A percentile compares a stretch with the other conserved stretches of the same genome.
Evolutionary conservation across 1,140 invertebrate genomes (phyloP).

Genomic region (Cepaea nemoralis): DNA sequence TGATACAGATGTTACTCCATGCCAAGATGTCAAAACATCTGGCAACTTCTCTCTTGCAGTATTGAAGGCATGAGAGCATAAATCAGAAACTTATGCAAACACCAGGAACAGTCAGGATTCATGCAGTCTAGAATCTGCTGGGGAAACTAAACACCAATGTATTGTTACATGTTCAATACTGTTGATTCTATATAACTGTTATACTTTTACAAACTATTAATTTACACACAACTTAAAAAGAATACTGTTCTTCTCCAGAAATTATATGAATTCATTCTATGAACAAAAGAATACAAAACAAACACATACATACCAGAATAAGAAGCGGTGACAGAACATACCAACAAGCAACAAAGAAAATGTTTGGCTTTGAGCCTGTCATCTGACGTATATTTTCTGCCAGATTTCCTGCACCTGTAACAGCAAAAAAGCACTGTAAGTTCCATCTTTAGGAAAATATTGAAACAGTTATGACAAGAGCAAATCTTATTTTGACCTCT

Average conservation of each 20-base stretch:
- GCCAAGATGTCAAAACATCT: too few relatives aligned
- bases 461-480: too few relatives aligned
- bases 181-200: not conserved
- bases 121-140: too few relatives aligned
- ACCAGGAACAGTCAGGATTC: too few relatives aligned
- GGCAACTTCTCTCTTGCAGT: too few relatives aligned
- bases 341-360: constrained; percentile 90
- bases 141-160: too few relatives aligned
- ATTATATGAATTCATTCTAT: not conserved
- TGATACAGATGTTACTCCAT: too few relatives aligned
- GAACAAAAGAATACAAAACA: not conserved
- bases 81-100: too few relatives aligned
- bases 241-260: not conserved
- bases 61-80: too few relatives aligned
- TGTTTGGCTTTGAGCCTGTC: constrained; percentile 83
- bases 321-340: constrained; percentile 83
- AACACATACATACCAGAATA: constrained; percentile 78
- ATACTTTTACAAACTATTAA: not conserved
- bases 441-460: too few relatives aligned
- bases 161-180: not conserved
- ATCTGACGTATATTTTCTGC: constrained; percentile 88
- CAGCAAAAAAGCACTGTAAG: constrained; percentile 28
- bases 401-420: constrained; percentile 81
- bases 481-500: too few relatives aligned
- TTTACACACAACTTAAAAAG: not conserved